phyloP scores from a whole-genome alignment of 2,888 invertebrate genomes.

The Stenchaetothrips biformis region DNA sequence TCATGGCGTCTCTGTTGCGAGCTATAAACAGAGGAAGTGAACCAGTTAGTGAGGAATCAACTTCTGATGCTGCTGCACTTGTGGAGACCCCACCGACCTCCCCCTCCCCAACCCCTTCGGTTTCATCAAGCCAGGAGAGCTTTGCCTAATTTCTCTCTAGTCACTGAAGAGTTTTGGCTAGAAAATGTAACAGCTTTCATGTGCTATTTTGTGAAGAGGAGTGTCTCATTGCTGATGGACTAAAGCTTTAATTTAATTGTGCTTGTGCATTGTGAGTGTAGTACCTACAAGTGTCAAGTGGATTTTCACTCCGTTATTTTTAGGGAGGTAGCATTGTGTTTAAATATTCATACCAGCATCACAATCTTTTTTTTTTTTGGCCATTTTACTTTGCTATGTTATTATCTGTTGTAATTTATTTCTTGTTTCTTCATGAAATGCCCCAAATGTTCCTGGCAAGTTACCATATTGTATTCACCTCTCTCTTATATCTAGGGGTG shows the following conservation, averaged over 20 bases:
- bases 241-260: background rate
- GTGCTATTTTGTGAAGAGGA: background rate
- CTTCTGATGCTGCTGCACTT: background rate
- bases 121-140: constrained; percentile 3
- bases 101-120: background rate
- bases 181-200: background rate
- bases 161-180: background rate
- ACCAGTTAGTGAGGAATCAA: background rate
- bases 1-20: background rate
- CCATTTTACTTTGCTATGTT: background rate
- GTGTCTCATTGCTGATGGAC: background rate
- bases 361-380: background rate
- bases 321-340: background rate
- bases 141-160: background rate
- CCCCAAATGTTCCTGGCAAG: constrained; percentile 6
- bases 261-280: background rate
- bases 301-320: background rate
- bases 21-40: constrained; percentile 7
- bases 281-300: background rate
- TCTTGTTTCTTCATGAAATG: background rate
- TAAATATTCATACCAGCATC: background rate
- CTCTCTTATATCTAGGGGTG: background rate
- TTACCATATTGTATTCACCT: background rate
- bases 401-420: background rate
- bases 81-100: background rate